These are phyloP conservation scores for Manacus vitellinus DNA, from an alignment of 2,113 vertebrate species.

Conservation along the genomic window DNA sequence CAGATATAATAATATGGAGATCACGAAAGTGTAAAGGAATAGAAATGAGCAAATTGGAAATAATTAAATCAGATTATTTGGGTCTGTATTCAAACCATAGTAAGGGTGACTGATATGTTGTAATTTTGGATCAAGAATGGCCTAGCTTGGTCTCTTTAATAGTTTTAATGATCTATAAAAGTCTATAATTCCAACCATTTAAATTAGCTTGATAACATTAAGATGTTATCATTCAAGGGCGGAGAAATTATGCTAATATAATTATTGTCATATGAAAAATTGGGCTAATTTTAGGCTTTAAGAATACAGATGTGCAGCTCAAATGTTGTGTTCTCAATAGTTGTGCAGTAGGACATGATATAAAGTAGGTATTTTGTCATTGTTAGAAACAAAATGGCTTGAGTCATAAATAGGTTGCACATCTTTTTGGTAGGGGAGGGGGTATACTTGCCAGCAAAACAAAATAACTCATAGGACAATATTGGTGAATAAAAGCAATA, in stretches of 20 bases:
- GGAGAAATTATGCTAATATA: slow-evolving; percentile 43
- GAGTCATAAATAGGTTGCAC: slow-evolving; percentile 19
- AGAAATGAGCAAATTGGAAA: background rate
- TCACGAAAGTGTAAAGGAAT: background rate
- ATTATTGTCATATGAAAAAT: slow-evolving; percentile 62
- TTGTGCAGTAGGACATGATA: slow-evolving; percentile 4
- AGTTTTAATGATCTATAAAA: background rate
- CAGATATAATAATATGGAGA: background rate
- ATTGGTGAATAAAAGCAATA: background rate
- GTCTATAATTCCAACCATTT: slow-evolving; percentile 36
- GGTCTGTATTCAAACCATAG: background rate
- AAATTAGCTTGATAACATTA: background rate
- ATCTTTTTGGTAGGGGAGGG: background rate
- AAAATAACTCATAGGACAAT: background rate
- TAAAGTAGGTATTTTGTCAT: slow-evolving; percentile 46
- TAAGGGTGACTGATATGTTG: background rate
- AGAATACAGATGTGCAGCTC: slow-evolving; percentile 18
- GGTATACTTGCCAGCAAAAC: slow-evolving; percentile 6
- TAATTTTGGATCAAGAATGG: background rate
- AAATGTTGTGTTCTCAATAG: slow-evolving; percentile 20
- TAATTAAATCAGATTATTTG: background rate
- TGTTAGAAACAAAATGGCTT: slow-evolving; percentile 16
- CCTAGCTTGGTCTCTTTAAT: background rate
- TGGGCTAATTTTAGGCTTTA: slow-evolving; percentile 40
- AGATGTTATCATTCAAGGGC: background rate